These are phyloP conservation scores for Spialia ferax DNA, from an alignment of 2,888 invertebrate species.

Conservation along the genomic window DNA sequence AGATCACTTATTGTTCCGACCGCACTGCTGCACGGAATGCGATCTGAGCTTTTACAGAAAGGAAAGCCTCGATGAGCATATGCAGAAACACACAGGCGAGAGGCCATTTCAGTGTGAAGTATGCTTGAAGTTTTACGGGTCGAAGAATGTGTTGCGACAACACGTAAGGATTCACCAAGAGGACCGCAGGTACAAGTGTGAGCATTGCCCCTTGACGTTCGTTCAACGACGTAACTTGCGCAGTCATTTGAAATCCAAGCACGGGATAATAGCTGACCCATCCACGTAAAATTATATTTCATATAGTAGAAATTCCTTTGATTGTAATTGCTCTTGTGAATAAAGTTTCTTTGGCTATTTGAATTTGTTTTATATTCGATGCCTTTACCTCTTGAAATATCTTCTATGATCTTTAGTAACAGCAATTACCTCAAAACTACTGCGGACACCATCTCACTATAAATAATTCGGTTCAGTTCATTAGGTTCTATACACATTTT, in stretches of 20 bases:
- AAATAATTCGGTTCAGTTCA: too few species aligned
- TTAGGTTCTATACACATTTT: too few species aligned
- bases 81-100: conserved; percentile 61
- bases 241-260: conserved; percentile 55
- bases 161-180: conserved; percentile 56
- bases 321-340: not conserved
- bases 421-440: too few species aligned
- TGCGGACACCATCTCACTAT: too few species aligned
- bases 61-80: conserved; percentile 61
- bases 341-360: not conserved
- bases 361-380: too few species aligned
- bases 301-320: not conserved
- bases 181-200: conserved; percentile 51
- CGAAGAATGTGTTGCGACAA: conserved; percentile 58
- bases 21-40: conserved; percentile 47
- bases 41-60: conserved; percentile 54
- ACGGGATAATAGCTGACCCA: conserved; percentile 42
- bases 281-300: not conserved
- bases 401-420: too few species aligned
- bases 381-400: too few species aligned
- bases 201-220: conserved; percentile 57
- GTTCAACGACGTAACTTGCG: conserved; percentile 59
- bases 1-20: conserved; percentile 48
- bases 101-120: conserved; percentile 70
- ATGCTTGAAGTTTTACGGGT: conserved; percentile 60